Evolutionary conservation across 2,797 vertebrate species (phyloP), one percentile per base, ranked within the genome.

Genomic region (Bufotes viridis): DNA sequence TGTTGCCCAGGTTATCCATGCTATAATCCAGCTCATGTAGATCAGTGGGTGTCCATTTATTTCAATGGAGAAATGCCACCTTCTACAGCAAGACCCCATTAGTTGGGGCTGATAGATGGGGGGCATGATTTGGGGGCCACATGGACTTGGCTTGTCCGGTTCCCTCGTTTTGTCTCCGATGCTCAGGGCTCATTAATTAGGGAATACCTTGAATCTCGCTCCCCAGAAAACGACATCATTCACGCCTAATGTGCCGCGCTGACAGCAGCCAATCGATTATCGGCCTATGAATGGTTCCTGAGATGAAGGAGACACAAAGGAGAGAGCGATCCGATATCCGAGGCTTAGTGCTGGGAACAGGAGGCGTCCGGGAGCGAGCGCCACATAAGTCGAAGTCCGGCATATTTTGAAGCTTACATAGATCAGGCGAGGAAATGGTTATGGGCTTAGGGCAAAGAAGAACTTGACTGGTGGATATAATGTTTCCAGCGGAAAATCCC

Each of bases 181-280:
- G 11, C 13, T 81, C 12, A 1, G 14, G 49, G 13, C 29, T 81
- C 3, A 22, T 22, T 42, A 29, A 61, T 61, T 42, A 63, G 13
- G 34, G 12, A 81, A 51, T 67, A 65, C 42, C 79, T 67, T 53
- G 80, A 81, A 67, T 51, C 34, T 67, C 34, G 6, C 80, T 81
- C 67, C 80, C 80, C 53, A 81, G 61, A 81, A 81, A 67, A 67
- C 60, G 24, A 1, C 80, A 65, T 81, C 42, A 65, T 13, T 81
- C 61, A 42, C 8, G 24, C 61, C 80, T 51, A 80, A n/a, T 51
- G 34, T 24, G 34, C 60, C 11, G 42, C 13, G 80, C 34, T 67
- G 80, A 81, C 80, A 81, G 80, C 80, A 65, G 80, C 22, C 7
- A 67, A 81, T 81, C 53, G 80, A 81, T 81, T 81, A 81, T 67